Conservation (phyloP, 2,113 vertebrate species). For the Oenanthe oenanthe region DNA sequence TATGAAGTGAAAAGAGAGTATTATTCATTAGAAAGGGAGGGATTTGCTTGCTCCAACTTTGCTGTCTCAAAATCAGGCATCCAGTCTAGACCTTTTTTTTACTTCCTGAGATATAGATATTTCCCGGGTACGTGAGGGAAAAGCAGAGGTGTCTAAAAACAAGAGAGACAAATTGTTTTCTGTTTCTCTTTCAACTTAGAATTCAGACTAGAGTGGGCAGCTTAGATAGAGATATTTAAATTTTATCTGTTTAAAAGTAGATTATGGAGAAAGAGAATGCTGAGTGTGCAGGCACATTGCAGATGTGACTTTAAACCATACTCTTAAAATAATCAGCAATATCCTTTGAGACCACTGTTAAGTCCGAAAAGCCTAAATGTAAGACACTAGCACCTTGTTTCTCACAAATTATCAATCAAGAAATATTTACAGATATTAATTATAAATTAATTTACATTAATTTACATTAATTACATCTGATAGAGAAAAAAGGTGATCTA, state of each 20-base stretch:
- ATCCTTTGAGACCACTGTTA: background rate
- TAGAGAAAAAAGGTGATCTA: background rate
- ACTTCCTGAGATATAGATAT: background rate
- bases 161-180: background rate
- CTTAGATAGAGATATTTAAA: background rate
- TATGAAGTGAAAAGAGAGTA: background rate
- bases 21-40: background rate
- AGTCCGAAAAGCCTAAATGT: background rate
- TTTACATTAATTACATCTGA: background rate
- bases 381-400: background rate
- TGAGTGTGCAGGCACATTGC: background rate
- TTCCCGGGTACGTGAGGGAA: background rate
- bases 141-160: background rate
- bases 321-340: background rate
- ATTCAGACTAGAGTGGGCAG: background rate
- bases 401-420: background rate
- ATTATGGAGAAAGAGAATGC: background rate
- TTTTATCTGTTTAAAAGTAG: background rate
- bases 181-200: background rate
- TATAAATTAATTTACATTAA: too few species aligned
- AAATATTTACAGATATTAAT: too few species aligned
- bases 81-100: background rate
- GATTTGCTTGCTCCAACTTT: background rate
- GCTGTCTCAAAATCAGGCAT: background rate
- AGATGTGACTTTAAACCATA: background rate